These are phyloP conservation scores for Antechinus flavipes DNA, from an alignment of 2,113 vertebrate genomes.

Conservation along the genomic window DNA sequence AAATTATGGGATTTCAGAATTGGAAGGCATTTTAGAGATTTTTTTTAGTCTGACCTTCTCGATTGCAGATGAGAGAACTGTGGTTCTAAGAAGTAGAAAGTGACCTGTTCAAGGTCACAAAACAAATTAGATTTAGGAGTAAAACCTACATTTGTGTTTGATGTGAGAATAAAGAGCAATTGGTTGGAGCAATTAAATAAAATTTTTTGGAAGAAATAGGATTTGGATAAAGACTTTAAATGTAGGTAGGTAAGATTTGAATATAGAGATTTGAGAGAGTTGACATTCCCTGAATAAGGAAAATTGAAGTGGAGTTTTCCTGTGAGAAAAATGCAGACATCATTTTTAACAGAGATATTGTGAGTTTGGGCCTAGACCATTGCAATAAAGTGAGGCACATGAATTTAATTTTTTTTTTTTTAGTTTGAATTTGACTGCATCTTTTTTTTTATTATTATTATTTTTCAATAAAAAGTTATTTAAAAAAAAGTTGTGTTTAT, in stretches of 20 bases:
- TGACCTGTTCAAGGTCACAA: background rate
- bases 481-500: too few relatives aligned
- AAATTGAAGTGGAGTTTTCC: background rate
- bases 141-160: background rate
- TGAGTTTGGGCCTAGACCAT: too few relatives aligned
- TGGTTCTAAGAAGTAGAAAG: background rate
- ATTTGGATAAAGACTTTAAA: background rate
- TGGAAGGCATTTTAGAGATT: background rate
- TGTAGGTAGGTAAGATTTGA: background rate
- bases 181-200: background rate
- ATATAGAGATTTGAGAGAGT: background rate
- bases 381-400: too few relatives aligned
- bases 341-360: background rate
- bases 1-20: background rate
- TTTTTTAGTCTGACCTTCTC: background rate
- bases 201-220: background rate
- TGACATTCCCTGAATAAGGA: background rate
- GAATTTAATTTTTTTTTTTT: too few relatives aligned
- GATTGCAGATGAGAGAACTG: background rate
- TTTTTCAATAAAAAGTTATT: too few relatives aligned
- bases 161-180: background rate
- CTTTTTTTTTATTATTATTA: too few relatives aligned
- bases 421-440: too few relatives aligned
- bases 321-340: background rate
- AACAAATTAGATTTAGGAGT: background rate